These are phyloP conservation scores for Mohoua ochrocephala DNA, from an alignment of 2,113 vertebrate genomes.

Conservation along the genomic window DNA sequence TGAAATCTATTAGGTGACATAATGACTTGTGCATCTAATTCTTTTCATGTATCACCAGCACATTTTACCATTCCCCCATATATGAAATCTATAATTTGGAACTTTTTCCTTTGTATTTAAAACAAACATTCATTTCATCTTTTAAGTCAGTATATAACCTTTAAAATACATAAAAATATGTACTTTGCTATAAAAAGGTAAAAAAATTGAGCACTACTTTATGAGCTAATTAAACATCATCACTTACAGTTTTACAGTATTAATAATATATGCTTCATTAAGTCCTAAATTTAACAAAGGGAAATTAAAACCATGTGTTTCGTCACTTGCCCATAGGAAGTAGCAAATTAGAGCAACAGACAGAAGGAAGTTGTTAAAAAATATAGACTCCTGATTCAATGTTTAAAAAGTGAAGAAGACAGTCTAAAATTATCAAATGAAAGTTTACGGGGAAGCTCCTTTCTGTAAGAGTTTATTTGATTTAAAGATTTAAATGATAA, in stretches of 20 bases:
- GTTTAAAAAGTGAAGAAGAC: fast-evolving
- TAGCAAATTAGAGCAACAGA: neutral
- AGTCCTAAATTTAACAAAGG: neutral
- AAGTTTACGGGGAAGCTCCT: neutral
- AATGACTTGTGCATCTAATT: neutral
- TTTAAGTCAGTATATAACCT: neutral
- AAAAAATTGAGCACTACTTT: neutral
- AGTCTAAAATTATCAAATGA: neutral
- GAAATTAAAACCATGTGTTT: neutral
- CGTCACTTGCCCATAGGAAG: neutral
- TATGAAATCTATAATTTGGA: neutral
- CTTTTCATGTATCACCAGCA: neutral
- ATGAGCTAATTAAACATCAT: neutral
- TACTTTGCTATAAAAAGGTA: neutral
- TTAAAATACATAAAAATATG: neutral
- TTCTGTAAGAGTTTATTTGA: neutral
- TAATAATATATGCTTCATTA: neutral
- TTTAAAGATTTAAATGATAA: neutral
- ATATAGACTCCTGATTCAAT: neutral
- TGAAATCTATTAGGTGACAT: neutral
- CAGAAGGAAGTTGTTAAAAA: neutral
- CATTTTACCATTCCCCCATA: neutral
- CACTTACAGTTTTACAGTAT: neutral
- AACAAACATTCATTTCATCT: neutral
- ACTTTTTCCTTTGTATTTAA: neutral